Conservation (phyloP, 2,888 invertebrate genomes). For the Malachius bipustulatus region DNA sequence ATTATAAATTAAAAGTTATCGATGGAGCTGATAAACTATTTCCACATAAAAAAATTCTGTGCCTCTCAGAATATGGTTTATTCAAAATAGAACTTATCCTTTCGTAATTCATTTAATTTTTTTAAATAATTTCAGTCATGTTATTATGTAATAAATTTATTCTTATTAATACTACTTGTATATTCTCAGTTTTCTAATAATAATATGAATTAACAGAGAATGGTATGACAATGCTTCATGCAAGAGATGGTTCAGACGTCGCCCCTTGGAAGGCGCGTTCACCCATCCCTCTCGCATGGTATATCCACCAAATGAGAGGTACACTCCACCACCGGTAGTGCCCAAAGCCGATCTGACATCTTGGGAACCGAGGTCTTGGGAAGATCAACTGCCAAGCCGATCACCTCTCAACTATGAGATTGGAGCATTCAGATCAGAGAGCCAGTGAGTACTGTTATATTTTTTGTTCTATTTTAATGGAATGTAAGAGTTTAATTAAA, state of each 20-base stretch:
- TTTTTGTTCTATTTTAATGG: background rate
- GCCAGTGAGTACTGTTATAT: conserved; percentile 55
- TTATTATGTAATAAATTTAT: background rate
- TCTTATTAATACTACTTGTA: background rate
- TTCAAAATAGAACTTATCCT: conserved; percentile 21
- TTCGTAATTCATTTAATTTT: conserved; percentile 17
- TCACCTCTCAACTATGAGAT: conserved; percentile 78
- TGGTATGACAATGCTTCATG: conserved; percentile 87
- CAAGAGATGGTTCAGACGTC: conserved; percentile 73
- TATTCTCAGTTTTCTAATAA: conserved; percentile 4
- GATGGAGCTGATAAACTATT: conserved; percentile 21
- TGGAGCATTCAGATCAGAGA: conserved; percentile 68
- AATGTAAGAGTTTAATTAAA: no score
- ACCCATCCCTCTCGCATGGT: conserved; percentile 91
- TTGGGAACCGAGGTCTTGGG: conserved; percentile 46
- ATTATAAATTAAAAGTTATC: conserved; percentile 20
- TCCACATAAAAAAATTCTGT: conserved; percentile 21
- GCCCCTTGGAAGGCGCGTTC: conserved; percentile 72
- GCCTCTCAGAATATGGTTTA: conserved; percentile 21
- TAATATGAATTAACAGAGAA: conserved; percentile 48
- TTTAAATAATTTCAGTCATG: conserved; percentile 2
- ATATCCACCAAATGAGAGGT: conserved; percentile 74
- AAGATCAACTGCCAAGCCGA: conserved; percentile 60
- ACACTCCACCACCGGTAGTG: conserved; percentile 63
- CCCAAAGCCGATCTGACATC: conserved; percentile 37